Percentiles rank a stretch among this genome's conserved stretches.
These are phyloP conservation scores for Heliothis subflexa DNA, from an alignment of 1,140 invertebrate species.

Conservation along the genomic window DNA sequence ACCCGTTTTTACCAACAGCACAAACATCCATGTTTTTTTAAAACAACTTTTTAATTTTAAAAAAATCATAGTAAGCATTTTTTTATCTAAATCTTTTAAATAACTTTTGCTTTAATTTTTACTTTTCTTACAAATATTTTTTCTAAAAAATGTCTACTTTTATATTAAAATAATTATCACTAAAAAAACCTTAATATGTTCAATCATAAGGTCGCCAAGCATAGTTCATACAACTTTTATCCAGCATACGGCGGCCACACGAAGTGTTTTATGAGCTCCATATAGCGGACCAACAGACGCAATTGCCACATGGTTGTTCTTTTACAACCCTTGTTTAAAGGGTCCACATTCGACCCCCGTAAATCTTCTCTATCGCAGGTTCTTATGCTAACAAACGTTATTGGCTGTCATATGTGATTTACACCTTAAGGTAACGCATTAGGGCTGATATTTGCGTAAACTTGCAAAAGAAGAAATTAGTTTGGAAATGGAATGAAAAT, in stretches of 20 bases:
- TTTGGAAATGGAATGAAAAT: conserved; percentile 40
- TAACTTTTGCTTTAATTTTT: too few species aligned
- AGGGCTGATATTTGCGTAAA: neutral
- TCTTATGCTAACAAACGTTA: conserved; percentile 34
- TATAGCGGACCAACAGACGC: conserved; percentile 28
- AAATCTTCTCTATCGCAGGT: conserved; percentile 35
- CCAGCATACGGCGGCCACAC: neutral
- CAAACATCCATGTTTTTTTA: too few species aligned
- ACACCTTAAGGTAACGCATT: neutral
- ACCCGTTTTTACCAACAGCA: too few species aligned
- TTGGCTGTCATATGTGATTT: neutral
- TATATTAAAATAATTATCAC: too few species aligned
- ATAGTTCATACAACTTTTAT: neutral
- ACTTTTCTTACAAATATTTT: too few species aligned
- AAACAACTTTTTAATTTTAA: too few species aligned
- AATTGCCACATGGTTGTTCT: conserved; percentile 19
- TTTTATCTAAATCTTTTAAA: too few species aligned
- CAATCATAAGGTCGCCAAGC: neutral
- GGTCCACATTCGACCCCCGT: conserved; percentile 43
- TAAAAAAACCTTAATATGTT: too few species aligned
- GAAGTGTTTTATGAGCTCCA: conserved; percentile 19
- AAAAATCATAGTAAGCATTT: too few species aligned
- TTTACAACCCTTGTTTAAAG: conserved; percentile 43
- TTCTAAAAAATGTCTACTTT: too few species aligned
- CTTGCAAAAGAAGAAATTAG: conserved; percentile 17